Conservation (phyloP, 1,140 invertebrate species). For the Tetranychus urticae region DNA sequence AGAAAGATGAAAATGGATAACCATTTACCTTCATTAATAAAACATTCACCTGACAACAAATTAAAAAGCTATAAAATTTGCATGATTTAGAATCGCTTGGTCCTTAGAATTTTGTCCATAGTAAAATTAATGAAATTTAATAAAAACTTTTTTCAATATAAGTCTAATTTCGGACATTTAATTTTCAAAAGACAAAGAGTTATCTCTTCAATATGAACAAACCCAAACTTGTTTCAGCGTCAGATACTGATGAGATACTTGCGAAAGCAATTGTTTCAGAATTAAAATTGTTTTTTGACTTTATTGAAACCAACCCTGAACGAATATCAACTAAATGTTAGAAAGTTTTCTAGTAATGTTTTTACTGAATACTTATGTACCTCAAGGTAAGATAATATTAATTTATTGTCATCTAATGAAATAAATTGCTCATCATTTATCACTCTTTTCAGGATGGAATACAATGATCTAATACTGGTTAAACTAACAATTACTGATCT, state of each 20-base stretch:
- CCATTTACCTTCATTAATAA: too few relatives aligned
- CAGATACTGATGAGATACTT: conserved; percentile 25
- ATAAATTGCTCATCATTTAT: too few relatives aligned
- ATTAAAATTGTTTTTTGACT: not conserved
- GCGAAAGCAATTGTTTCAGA: conserved; percentile 13
- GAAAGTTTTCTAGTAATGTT: conserved; percentile 49
- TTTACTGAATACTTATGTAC: conserved; percentile 56
- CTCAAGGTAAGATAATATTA: not conserved
- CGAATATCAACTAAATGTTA: conserved; percentile 7
- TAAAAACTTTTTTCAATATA: too few relatives aligned
- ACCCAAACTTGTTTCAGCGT: conserved; percentile 35
- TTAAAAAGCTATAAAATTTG: too few relatives aligned
- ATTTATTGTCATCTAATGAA: too few relatives aligned
- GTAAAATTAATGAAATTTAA: too few relatives aligned
- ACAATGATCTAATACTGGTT: not conserved
- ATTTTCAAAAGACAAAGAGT: conserved; percentile 47
- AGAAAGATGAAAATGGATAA: too few relatives aligned
- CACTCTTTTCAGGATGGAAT: not conserved
- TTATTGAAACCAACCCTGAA: not conserved
- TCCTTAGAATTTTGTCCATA: too few relatives aligned
- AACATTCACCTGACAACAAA: too few relatives aligned
- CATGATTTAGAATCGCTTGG: too few relatives aligned
- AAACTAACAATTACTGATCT: conserved; percentile 22
- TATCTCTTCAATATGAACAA: conserved; percentile 45
- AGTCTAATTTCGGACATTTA: too few relatives aligned